Evolutionary conservation across 2,888 invertebrate species (phyloP).

Genomic region (Brassicogethes aeneus): DNA sequence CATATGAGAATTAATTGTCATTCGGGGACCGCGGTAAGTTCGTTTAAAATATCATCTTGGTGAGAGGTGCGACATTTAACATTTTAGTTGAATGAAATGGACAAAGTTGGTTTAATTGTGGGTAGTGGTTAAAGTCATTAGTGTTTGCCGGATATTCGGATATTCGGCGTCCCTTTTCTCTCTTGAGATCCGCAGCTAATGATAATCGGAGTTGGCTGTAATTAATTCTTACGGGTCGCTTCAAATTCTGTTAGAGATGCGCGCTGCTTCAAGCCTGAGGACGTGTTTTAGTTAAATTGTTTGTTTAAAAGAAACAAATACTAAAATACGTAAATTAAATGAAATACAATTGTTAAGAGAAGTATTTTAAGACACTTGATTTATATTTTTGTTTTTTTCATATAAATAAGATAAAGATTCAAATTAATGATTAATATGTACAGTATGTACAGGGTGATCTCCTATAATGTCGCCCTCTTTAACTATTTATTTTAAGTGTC

Average conservation of each 20-base stretch:
- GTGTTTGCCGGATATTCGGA: slow-evolving; percentile 2
- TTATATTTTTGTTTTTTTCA: too few relatives aligned
- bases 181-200: slow-evolving; percentile 7
- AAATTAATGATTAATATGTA: too few relatives aligned
- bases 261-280: not conserved
- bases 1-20: not conserved
- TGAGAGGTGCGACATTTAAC: slow-evolving; percentile 3
- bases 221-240: slow-evolving; percentile 8
- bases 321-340: too few relatives aligned
- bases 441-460: too few relatives aligned
- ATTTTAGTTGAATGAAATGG: slow-evolving; percentile 7
- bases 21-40: not conserved
- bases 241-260: slow-evolving; percentile 1
- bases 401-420: too few relatives aligned
- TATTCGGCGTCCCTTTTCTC: not conserved
- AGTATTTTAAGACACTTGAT: too few relatives aligned
- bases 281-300: not conserved
- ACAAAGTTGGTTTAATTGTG: slow-evolving; percentile 6
- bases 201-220: slow-evolving; percentile 6
- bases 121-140: slow-evolving; percentile 6
- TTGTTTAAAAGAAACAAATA: too few relatives aligned
- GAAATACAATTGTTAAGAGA: too few relatives aligned
- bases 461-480: too few relatives aligned
- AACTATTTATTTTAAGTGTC: too few relatives aligned
- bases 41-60: not conserved